Evolutionary conservation across 2,113 vertebrate genomes (phyloP), one percentile per base, ranked within the genome.

Genomic region (Proteles cristata): DNA sequence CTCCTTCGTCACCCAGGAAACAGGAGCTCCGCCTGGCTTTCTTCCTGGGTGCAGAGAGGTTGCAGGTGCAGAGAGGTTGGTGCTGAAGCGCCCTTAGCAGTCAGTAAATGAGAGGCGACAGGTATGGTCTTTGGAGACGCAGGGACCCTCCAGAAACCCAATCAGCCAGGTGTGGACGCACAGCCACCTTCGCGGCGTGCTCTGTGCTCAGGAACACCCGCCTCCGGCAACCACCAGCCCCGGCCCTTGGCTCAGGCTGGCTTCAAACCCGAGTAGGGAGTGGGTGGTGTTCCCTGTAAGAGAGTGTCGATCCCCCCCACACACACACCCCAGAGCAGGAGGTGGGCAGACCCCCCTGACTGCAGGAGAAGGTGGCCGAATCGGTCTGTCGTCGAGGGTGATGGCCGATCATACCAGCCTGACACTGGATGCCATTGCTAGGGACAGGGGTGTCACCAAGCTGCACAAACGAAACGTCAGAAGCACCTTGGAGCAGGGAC

Each of bases 111-210:
- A n/a, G 19, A 85, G 21, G 48, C 16, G 26, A 53, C 63, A 23
- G 14, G 14, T 39, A n/a, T 28, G 48, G 55, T 21, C 63, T 31
- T 25, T 3, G 26, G 35, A 16, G 23, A 48, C 35, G 21, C 81
- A 9, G 9, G 31, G 25, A 17, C n/a, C 25, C 21, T 61, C 39
- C 43, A 53, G 63, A 84, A 66, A 25, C 15, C 19, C 23, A 2
- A 19, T 10, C 4, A 58, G 63, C 35, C 7, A 28, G 63, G 9
- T 15, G 8, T 0, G 55, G 45, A 4, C 48, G 43, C 9, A 0
- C 4, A 5, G 35, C 48, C 7, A 45, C 55, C 12, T 43, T 16
- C 77, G 65, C 63, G 2, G 1, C 1, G 68, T 17, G 23, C 28
- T 43, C 43, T 7, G 28, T 1, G 1, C 25, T 58, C 21, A 2